Conservation (phyloP, 2,888 invertebrate genomes). For the Dryobota labecula region DNA sequence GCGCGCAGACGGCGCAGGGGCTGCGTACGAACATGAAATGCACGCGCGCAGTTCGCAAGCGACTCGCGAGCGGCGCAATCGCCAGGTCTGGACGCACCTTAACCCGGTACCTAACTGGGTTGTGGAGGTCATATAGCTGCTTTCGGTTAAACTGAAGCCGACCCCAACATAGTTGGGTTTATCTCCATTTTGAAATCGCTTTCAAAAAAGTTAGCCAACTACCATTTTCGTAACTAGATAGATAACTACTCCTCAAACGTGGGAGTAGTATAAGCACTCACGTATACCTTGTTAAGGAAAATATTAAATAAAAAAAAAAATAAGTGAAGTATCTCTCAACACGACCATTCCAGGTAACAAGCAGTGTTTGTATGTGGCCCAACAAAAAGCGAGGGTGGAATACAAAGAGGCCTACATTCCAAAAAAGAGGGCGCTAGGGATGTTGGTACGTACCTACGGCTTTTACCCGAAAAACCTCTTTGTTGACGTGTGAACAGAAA, state of each 20-base stretch:
- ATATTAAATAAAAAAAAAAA: conserved; percentile 43
- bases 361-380: conserved; percentile 70
- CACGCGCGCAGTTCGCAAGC: no score
- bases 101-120: no score
- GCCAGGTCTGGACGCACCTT: no score
- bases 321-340: conserved; percentile 61
- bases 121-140: no score
- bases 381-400: conserved; percentile 72
- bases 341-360: conserved; percentile 71
- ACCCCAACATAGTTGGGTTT: no score
- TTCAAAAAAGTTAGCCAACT: not conserved
- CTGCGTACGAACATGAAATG: no score
- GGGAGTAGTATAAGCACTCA: not conserved
- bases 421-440: conserved; percentile 65
- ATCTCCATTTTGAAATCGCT: no score
- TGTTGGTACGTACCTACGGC: conserved; percentile 45
- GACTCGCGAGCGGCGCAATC: no score
- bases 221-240: not conserved
- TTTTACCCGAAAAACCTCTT: conserved; percentile 75
- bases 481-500: conserved; percentile 73
- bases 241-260: not conserved
- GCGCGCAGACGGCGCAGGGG: no score
- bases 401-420: conserved; percentile 73
- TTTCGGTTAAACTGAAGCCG: no score
- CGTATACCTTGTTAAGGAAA: conserved; percentile 28